Conservation (phyloP, 2,888 invertebrate species). For the Drosophila putrida region DNA sequence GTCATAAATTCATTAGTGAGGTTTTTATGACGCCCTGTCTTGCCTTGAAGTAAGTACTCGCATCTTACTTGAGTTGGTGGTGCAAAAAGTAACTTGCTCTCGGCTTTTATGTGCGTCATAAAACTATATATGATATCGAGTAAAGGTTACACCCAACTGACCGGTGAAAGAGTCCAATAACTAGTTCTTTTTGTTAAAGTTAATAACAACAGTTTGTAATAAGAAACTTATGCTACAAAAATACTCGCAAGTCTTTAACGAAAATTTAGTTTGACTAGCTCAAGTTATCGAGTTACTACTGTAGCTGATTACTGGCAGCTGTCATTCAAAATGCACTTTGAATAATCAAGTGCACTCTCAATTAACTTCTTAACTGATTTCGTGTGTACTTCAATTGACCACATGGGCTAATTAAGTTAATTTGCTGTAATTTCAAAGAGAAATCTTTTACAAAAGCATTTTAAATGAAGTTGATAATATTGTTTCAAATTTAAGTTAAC, state of each 20-base stretch:
- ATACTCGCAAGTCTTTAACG: neutral
- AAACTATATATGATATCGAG: slow-evolving; percentile 19
- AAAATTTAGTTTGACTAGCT: neutral
- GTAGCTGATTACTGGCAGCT: neutral
- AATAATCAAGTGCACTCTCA: slow-evolving; percentile 14
- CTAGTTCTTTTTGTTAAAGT: neutral
- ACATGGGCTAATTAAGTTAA: slow-evolving; percentile 35
- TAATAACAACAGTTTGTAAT: neutral
- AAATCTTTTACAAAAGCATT: neutral
- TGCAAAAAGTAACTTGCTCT: slow-evolving; percentile 10
- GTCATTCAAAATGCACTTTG: slow-evolving; percentile 33
- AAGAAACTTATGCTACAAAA: neutral
- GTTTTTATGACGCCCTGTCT: slow-evolving; percentile 37
- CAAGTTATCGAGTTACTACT: neutral
- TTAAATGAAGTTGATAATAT: neutral
- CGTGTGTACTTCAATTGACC: neutral
- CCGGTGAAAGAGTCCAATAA: slow-evolving; percentile 8
- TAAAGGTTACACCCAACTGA: slow-evolving; percentile 26
- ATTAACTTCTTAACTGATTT: slow-evolving; percentile 22
- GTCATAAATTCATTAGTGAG: slow-evolving; percentile 62
- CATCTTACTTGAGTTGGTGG: slow-evolving; percentile 16
- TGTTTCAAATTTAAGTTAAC: neutral
- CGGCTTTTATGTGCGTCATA: slow-evolving; percentile 36
- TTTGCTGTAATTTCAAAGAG: slow-evolving; percentile 10
- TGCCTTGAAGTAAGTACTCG: slow-evolving; percentile 15